These are phyloP conservation scores for Cetoscarus ocellatus DNA, from an alignment of 2,797 vertebrate genomes.

Conservation along the genomic window DNA sequence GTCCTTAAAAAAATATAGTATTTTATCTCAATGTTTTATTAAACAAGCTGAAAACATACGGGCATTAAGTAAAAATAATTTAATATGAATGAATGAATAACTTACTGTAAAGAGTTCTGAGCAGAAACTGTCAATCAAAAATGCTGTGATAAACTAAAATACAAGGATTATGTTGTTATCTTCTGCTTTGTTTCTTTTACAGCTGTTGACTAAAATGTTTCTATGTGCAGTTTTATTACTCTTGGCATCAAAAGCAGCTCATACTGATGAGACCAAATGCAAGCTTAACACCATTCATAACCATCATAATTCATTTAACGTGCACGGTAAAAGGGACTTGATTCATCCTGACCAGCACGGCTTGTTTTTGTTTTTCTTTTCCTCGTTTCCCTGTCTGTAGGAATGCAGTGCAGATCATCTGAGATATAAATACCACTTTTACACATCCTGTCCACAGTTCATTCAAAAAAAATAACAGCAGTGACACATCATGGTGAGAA, in stretches of 20 bases:
- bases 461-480: constrained; percentile 21
- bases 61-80: too few relatives aligned
- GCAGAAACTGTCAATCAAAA: too few relatives aligned
- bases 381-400: constrained; percentile 15
- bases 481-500: constrained; percentile 24
- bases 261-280: constrained; percentile 34
- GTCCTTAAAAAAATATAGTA: too few relatives aligned
- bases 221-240: constrained; percentile 22
- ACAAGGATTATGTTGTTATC: too few relatives aligned
- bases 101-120: too few relatives aligned
- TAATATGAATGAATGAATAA: too few relatives aligned
- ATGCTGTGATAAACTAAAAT: too few relatives aligned
- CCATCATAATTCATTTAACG: constrained; percentile 36
- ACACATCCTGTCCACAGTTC: constrained; percentile 26
- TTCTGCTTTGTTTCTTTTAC: constrained; percentile 13
- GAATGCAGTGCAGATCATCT: constrained; percentile 44
- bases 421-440: constrained; percentile 41
- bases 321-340: constrained; percentile 24
- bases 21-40: too few relatives aligned
- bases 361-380: background rate
- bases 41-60: too few relatives aligned
- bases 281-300: constrained; percentile 43
- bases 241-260: constrained; percentile 34
- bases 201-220: constrained; percentile 16
- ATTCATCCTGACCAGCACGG: constrained; percentile 37